Base-by-base conservation (phyloP, 2,797 vertebrate genomes). In the Labroides dimidiatus region DNA sequence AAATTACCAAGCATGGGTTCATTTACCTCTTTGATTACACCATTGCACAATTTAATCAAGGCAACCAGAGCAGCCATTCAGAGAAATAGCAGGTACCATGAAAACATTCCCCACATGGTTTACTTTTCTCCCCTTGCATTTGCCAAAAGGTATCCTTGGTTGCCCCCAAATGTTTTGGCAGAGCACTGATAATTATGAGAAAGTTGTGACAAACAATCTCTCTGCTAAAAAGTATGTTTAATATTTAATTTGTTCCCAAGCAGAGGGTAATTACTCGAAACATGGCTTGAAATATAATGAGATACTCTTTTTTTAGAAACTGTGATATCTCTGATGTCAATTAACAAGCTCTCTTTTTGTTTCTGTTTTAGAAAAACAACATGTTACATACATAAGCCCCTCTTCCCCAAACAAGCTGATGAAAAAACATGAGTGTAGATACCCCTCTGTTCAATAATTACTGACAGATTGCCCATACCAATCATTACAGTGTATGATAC, bases 21-120 rank as follows among this genome's bases (percentile, higher is more conserved):
- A 52, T 78, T 72, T 55, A 71, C 30, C 23, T 36, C 64, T 84
- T 81, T 52, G 37, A 69, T 81, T 66, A 75, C 51, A 82, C 52
- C 58, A 62, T 55, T 71, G 51, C 56, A 70, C 57, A 77, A 60
- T 80, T 71, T 59, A 77, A 81, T 83, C 70, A 81, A 63, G 53
- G 49, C 19, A 49, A 61, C 52, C 42, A 15, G 6, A 72, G 10
- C 1, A 66, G 49, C 68, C 52, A 68, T 62, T 71, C 39, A 56
- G 33, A 53, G 17, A 44, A 68, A 10, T 33, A 15, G 47, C 53
- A 44, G 45, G 47, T 47, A 51, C n/a, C 43, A 60, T 30, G 33
- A n/a, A 65, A 67, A 42, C 10, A 48, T 36, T 58, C 36, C 37
- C 21, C n/a, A 23, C 50, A 66, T 2, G 1, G 23, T 27, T 55